Percentiles rank a stretch among this genome's conserved stretches.
phyloP scores from a whole-genome alignment of 2,113 vertebrate species.

The Prinia subflava region DNA sequence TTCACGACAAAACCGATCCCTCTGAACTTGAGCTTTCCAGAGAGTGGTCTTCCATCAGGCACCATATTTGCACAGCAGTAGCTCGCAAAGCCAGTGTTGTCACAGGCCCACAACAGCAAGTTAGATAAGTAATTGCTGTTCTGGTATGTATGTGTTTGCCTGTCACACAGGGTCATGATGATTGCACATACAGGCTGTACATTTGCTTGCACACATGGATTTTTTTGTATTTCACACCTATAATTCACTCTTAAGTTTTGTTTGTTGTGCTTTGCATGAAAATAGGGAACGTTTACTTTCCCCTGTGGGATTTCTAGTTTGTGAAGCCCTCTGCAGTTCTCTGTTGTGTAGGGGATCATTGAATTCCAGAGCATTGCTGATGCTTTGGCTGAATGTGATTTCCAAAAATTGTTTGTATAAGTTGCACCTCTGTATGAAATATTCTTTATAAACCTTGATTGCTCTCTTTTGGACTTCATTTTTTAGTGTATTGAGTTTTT shows the following conservation, averaged over 20 bases:
- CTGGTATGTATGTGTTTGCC: neutral
- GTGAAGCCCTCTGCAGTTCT: neutral
- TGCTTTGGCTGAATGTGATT: neutral
- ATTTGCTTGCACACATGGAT: neutral
- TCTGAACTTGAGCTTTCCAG: neutral
- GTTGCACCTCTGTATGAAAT: neutral
- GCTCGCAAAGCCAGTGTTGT: neutral
- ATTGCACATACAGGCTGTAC: neutral
- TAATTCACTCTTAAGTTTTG: neutral
- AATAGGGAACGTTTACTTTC: neutral
- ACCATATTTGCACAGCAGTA: neutral
- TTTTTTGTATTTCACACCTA: neutral
- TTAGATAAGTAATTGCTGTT: neutral
- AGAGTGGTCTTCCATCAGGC: neutral
- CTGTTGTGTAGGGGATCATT: neutral
- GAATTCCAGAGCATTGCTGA: neutral
- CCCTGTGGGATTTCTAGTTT: neutral
- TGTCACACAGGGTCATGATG: neutral
- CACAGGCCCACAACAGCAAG: neutral
- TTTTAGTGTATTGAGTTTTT: neutral
- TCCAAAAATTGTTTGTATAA: neutral
- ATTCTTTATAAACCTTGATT: neutral
- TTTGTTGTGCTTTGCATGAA: neutral
- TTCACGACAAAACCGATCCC: neutral
- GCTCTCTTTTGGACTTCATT: neutral